Evolutionary conservation across 2,113 vertebrate genomes (phyloP).

Genomic region (Paramisgurnus dabryanus): DNA sequence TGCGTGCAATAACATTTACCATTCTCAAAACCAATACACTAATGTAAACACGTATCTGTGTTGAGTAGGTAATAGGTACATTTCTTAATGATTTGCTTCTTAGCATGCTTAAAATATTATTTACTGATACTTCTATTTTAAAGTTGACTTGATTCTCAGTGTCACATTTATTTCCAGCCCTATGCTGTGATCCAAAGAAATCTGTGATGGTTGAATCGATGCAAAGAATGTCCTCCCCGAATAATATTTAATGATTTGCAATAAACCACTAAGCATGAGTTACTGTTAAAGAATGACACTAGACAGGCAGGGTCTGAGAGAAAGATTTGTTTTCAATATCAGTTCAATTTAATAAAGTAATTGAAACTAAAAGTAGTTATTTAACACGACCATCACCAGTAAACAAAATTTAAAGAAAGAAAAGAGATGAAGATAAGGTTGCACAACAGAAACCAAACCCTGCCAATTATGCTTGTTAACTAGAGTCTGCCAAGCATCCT

Average conservation of each 20-base stretch:
- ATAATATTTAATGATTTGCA: constrained; percentile 33
- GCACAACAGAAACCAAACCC: constrained; percentile 28
- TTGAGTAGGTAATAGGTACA: not conserved
- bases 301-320: not conserved
- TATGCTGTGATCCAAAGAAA: constrained; percentile 28
- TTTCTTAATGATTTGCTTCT: not conserved
- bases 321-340: constrained; percentile 32
- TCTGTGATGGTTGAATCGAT: constrained; percentile 6
- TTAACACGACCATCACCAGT: not conserved
- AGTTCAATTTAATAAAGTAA: constrained; percentile 13
- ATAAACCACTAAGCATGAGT: constrained; percentile 33
- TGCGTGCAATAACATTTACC: not conserved
- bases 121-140: not conserved
- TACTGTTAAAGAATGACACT: constrained; percentile 8
- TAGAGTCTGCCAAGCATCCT: constrained; percentile 58
- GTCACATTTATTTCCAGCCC: constrained; percentile 8
- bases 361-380: not conserved
- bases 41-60: no score
- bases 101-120: not conserved
- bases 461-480: constrained; percentile 55
- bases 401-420: not conserved
- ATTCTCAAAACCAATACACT: not conserved
- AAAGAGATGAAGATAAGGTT: not conserved
- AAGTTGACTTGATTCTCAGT: not conserved
- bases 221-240: constrained; percentile 20